A percentile compares a stretch with the other conserved stretches of the same genome.
These are phyloP conservation scores for Holothuria leucospilota DNA, from an alignment of 53 echinoderm and acorn worm species.

Conservation along the genomic window DNA sequence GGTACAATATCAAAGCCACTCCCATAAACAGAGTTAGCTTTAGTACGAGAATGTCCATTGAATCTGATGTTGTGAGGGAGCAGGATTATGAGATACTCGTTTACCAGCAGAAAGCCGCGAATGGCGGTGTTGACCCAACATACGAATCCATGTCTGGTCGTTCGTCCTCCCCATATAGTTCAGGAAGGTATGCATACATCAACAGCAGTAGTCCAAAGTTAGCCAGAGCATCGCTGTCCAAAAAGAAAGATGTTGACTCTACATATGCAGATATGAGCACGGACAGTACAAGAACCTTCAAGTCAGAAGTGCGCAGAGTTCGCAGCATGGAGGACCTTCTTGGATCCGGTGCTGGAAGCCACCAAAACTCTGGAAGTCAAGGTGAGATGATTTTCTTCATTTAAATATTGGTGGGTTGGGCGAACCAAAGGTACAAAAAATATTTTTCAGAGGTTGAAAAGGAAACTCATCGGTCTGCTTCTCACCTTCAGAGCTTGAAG, in stretches of 20 bases:
- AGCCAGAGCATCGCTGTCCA: background rate
- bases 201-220: slow-evolving; percentile 14
- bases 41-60: background rate
- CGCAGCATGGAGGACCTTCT: slow-evolving; percentile 36
- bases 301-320: slow-evolving; percentile 14
- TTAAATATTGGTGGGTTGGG: no score
- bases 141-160: slow-evolving; percentile 18
- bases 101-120: background rate
- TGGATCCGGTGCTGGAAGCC: background rate
- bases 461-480: no score
- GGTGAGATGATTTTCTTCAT: no score
- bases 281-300: background rate
- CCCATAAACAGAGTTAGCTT: slow-evolving; percentile 23
- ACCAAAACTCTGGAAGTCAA: no score
- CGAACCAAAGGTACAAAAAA: no score
- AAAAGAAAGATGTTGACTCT: background rate
- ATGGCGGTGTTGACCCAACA: background rate
- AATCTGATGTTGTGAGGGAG: slow-evolving; percentile 16
- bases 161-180: background rate
- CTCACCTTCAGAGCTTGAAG: no score
- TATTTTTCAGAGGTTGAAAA: no score
- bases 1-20: slow-evolving; percentile 24
- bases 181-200: background rate
- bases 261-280: slow-evolving; percentile 17
- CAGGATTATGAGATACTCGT: slow-evolving; percentile 34